A percentile compares a stretch with the other conserved stretches of the same genome.
These are phyloP conservation scores for Pao palembangensis DNA, from an alignment of 2,113 vertebrate genomes.

Conservation along the genomic window DNA sequence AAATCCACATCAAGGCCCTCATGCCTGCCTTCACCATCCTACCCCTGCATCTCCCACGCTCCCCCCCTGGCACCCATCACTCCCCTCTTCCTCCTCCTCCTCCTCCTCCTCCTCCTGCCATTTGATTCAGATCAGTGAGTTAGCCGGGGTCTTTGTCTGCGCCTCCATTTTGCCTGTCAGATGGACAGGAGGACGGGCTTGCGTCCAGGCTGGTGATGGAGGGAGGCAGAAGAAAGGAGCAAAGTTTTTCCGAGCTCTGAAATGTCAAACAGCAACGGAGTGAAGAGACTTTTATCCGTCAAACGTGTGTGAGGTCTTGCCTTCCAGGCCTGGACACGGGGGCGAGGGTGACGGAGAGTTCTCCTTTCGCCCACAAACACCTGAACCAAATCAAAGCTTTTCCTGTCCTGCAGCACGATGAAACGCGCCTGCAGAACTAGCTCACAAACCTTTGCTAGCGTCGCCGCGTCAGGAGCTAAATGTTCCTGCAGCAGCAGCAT, in stretches of 20 bases:
- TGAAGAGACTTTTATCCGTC: constrained; percentile 66
- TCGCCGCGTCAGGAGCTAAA: no score
- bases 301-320: constrained; percentile 57
- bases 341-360: constrained; percentile 56
- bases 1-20: constrained; percentile 69
- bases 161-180: constrained; percentile 66
- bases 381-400: constrained; percentile 1
- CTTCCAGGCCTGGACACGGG: constrained; percentile 54
- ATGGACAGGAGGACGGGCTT: constrained; percentile 57
- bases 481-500: constrained; percentile 3
- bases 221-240: constrained; percentile 28
- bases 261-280: constrained; percentile 65
- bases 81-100: constrained; percentile 51
- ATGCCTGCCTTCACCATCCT: constrained; percentile 61
- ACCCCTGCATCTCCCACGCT: constrained; percentile 35
- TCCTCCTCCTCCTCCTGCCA: constrained; percentile 52
- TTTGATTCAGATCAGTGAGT: constrained; percentile 73
- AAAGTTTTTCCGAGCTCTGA: constrained; percentile 60
- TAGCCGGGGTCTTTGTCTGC: constrained; percentile 58
- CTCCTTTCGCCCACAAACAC: constrained; percentile 53
- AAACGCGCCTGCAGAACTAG: no score
- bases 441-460: no score
- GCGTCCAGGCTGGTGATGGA: constrained; percentile 14
- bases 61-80: constrained; percentile 66
- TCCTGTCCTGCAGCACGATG: neutral